These are phyloP conservation scores for Spizaetus ornatus DNA, from an alignment of 2,113 vertebrate species.

Conservation along the genomic window DNA sequence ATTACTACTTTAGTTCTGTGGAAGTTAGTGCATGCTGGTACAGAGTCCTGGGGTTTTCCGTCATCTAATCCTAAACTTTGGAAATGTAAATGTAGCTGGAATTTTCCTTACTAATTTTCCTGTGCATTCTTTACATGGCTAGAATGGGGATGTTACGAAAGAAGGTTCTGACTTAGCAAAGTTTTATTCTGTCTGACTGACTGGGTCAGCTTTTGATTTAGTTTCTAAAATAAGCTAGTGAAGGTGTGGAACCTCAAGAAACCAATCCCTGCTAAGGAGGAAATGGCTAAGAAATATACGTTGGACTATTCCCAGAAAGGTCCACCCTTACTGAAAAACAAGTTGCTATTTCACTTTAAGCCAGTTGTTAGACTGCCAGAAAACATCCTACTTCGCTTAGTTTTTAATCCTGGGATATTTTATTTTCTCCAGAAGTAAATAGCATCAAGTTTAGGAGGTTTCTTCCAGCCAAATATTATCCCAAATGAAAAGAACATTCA, in stretches of 20 bases:
- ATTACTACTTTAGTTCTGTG: neutral
- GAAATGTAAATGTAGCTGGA: neutral
- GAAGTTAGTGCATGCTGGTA: neutral
- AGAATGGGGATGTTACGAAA: neutral
- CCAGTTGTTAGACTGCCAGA: constrained; percentile 33
- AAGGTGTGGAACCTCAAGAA: constrained; percentile 27
- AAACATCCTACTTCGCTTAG: constrained; percentile 34
- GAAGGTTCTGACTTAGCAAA: constrained; percentile 35
- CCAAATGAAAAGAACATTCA: constrained; percentile 26
- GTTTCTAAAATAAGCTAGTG: constrained; percentile 33
- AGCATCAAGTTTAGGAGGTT: constrained; percentile 6
- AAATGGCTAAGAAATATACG: constrained; percentile 35
- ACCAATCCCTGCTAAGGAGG: constrained; percentile 13
- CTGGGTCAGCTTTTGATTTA: constrained; percentile 25
- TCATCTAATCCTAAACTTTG: neutral
- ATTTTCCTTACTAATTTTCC: neutral
- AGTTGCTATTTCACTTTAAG: constrained; percentile 47
- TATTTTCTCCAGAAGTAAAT: constrained; percentile 51
- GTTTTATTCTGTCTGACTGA: constrained; percentile 10
- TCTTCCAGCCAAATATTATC: constrained; percentile 12
- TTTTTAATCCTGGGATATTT: constrained; percentile 26
- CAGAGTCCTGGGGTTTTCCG: neutral
- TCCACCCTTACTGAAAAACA: constrained; percentile 52
- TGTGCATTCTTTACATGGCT: neutral
- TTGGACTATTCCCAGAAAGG: constrained; percentile 35